These are phyloP conservation scores for Gorsachius goisagi DNA, from an alignment of 2,113 vertebrate species.

Conservation along the genomic window DNA sequence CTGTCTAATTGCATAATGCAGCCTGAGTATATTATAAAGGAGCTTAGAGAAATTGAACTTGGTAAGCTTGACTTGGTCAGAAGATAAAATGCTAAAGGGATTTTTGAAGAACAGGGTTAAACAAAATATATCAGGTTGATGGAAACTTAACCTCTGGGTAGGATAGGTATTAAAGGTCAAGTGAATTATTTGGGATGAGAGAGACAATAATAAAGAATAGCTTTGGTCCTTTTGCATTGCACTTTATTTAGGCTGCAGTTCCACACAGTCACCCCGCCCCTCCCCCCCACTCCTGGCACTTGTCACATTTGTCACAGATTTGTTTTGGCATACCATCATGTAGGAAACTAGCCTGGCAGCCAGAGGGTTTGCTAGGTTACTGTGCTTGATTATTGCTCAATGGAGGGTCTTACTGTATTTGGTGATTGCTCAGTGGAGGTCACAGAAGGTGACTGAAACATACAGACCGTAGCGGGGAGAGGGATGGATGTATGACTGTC, in stretches of 20 bases:
- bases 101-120: not conserved
- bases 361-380: not conserved
- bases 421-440: not conserved
- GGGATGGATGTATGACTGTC: not conserved
- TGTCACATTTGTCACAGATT: not conserved
- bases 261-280: fast-evolving
- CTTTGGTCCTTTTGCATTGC: not conserved
- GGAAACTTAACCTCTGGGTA: not conserved
- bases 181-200: not conserved
- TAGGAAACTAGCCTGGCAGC: not conserved
- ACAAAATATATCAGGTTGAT: not conserved
- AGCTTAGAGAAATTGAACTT: not conserved
- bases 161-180: not conserved
- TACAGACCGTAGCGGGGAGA: not conserved
- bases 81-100: not conserved
- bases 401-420: not conserved
- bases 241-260: not conserved
- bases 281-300: not conserved
- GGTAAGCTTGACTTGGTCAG: not conserved
- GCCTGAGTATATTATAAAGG: not conserved
- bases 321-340: not conserved
- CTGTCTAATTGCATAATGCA: not conserved
- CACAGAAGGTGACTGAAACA: not conserved
- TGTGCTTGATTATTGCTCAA: not conserved
- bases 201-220: not conserved